A percentile compares a stretch with the other conserved stretches of the same genome.
Conservation (phyloP, 92 coral and sea anemone species). For the Palythoa caribaeorum region DNA sequence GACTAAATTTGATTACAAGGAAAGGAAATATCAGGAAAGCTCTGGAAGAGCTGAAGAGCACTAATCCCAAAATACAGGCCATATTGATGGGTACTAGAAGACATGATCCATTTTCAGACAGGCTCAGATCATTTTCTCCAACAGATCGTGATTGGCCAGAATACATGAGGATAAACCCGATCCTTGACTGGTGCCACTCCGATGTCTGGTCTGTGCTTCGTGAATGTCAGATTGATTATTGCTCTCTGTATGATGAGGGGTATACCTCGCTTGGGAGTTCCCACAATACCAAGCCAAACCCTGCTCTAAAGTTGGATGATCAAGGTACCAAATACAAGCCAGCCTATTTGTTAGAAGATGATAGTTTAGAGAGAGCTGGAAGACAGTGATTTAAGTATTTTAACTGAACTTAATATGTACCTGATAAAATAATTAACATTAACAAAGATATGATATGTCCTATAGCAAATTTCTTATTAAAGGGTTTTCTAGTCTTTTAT, state of each 20-base stretch:
- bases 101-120: conserved; percentile 95
- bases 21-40: conserved; percentile 81
- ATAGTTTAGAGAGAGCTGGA: conserved; percentile 90
- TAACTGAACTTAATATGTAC: no score
- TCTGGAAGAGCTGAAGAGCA: conserved; percentile 71
- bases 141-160: conserved; percentile 99
- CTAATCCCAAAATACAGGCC: conserved; percentile 86
- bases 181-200: conserved; percentile 92
- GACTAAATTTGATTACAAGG: conserved; percentile 80
- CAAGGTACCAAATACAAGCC: conserved; percentile 78
- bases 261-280: conserved; percentile 93
- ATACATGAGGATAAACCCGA: conserved; percentile 95
- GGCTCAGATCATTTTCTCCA: conserved; percentile 81
- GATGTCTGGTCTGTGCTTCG: conserved; percentile 95
- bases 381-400: conserved; percentile 48
- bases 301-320: conserved; percentile 73
- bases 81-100: conserved; percentile 93
- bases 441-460: no score
- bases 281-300: conserved; percentile 93
- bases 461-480: no score
- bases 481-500: no score
- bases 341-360: conserved; percentile 96
- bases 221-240: conserved; percentile 83
- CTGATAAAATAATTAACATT: no score
- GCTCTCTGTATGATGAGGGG: conserved; percentile 90